phyloP scores from a whole-genome alignment of 2,888 invertebrate genomes.

The Noctua janthe region DNA sequence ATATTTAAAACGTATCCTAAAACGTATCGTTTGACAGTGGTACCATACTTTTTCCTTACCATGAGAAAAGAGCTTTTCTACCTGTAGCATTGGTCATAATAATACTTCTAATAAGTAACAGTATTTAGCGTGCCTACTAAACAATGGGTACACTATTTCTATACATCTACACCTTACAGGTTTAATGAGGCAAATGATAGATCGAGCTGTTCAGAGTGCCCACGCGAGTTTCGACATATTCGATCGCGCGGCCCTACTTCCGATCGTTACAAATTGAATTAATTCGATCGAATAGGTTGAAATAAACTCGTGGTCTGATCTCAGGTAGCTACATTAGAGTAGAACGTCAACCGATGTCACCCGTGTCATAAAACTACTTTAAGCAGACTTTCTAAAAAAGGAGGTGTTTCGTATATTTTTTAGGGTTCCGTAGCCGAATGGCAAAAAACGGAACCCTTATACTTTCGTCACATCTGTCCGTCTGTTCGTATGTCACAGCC shows the following conservation, averaged over 20 bases:
- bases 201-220: neutral
- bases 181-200: neutral
- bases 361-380: neutral
- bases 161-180: neutral
- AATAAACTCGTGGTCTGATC: too few species aligned
- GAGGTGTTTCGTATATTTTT: neutral
- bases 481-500: too few species aligned
- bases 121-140: neutral
- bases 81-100: neutral
- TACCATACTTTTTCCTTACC: neutral
- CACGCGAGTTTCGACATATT: neutral
- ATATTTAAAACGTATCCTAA: neutral
- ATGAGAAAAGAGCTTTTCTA: neutral
- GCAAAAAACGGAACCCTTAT: too few species aligned
- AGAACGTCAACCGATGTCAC: neutral
- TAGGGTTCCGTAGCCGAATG: too few species aligned
- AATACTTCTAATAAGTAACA: neutral
- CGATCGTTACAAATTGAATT: neutral
- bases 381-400: neutral
- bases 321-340: neutral
- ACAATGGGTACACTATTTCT: neutral
- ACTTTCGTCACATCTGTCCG: too few species aligned
- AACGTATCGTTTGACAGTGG: neutral
- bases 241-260: neutral
- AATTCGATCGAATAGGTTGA: too few species aligned